A percentile compares a stretch with the other conserved stretches of the same genome.
Conservation (phyloP, 2,113 vertebrate genomes). For the Climacteris rufus region DNA sequence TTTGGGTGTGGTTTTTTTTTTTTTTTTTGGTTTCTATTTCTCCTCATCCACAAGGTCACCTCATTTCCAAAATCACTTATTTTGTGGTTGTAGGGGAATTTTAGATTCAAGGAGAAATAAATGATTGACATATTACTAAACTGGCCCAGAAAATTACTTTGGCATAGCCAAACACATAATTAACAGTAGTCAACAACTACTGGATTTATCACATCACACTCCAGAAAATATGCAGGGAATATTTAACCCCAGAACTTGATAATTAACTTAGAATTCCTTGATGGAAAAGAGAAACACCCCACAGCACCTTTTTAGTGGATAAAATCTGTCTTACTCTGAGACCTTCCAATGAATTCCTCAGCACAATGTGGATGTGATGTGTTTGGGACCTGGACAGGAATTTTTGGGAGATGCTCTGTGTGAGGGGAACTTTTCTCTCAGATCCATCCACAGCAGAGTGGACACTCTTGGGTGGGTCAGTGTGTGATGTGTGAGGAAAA, state of each 20-base stretch:
- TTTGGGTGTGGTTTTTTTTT: fast-evolving
- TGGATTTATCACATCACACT: not conserved
- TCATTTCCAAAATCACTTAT: slow-evolving; percentile 10
- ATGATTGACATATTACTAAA: slow-evolving; percentile 15
- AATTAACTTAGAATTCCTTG: not conserved
- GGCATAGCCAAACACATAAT: not conserved
- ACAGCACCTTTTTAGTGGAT: not conserved
- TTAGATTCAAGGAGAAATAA: not conserved
- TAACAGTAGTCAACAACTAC: slow-evolving; percentile 4
- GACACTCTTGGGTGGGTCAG: not conserved
- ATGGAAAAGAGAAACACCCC: not conserved
- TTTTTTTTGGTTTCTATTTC: not conserved
- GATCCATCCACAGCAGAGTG: not conserved
- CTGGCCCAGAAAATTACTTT: not conserved
- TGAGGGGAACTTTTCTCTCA: not conserved
- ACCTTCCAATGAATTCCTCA: not conserved
- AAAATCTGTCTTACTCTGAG: not conserved
- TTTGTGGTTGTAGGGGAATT: not conserved
- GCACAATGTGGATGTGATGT: no score
- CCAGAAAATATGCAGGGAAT: not conserved
- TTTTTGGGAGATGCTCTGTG: no score
- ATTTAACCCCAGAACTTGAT: not conserved
- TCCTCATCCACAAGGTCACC: not conserved
- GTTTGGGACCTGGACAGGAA: not conserved
- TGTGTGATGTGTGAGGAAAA: not conserved